Percentiles rank a stretch among this genome's conserved stretches.
phyloP scores from a whole-genome alignment of 1,140 invertebrate species.

The Dysdera silvatica region DNA sequence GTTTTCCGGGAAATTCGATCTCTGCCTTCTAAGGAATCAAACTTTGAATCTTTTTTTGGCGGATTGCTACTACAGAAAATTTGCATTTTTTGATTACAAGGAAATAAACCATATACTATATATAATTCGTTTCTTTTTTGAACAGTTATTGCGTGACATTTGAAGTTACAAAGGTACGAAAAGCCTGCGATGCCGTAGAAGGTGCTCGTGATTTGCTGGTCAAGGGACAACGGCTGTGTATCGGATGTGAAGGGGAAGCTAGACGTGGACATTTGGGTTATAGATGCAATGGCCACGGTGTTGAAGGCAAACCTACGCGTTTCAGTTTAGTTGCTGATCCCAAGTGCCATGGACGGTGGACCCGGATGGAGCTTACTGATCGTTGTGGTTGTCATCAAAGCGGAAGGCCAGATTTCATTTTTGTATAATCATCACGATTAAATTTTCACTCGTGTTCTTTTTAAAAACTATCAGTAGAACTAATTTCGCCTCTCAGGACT shows the following conservation, averaged over 20 bases:
- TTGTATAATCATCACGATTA: conserved; percentile 48
- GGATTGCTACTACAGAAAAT: no score
- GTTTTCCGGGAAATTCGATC: no score
- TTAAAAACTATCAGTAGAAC: no score
- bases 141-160: conserved; percentile 77
- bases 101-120: no score
- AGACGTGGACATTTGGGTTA: conserved; percentile 60
- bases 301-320: conserved; percentile 59
- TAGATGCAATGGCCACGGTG: conserved; percentile 68
- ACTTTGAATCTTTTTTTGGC: no score
- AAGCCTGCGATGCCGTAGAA: conserved; percentile 55
- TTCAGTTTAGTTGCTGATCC: conserved; percentile 69
- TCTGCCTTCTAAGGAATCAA: no score
- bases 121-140: no score
- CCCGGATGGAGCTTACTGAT: conserved; percentile 40
- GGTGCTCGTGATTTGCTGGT: conserved; percentile 52
- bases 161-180: conserved; percentile 67
- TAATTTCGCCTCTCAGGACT: no score
- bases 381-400: conserved; percentile 17
- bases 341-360: conserved; percentile 75
- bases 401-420: conserved; percentile 37
- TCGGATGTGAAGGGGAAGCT: conserved; percentile 65
- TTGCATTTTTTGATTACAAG: no score
- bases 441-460: no score
- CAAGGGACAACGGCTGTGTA: conserved; percentile 64